These are phyloP conservation scores for Dinomys branickii DNA, from an alignment of 2,113 vertebrate species.

Conservation along the genomic window DNA sequence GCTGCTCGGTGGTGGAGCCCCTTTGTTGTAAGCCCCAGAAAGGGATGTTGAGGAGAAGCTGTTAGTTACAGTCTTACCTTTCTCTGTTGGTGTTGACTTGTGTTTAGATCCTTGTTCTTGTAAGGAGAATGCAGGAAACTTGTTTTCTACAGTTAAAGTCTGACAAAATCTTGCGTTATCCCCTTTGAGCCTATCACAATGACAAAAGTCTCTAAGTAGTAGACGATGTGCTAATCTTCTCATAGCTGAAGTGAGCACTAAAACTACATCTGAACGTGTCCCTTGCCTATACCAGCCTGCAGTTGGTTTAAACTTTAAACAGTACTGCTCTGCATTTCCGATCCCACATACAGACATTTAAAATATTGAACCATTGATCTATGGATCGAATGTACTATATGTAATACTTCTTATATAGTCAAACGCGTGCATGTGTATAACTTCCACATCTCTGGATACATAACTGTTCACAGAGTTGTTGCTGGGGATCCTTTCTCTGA, in stretches of 20 bases:
- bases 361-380: not conserved
- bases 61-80: not conserved
- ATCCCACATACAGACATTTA: not conserved
- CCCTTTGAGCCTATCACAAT: not conserved
- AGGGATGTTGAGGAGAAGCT: not conserved
- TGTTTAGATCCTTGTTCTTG: not conserved
- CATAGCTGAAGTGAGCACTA: not conserved
- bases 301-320: not conserved
- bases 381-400: not conserved
- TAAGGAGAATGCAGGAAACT: not conserved
- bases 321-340: not conserved
- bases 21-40: not conserved
- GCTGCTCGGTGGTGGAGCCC: not conserved
- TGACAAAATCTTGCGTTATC: not conserved
- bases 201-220: not conserved
- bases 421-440: not conserved
- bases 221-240: not conserved
- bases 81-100: not conserved
- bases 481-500: not conserved
- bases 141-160: not conserved
- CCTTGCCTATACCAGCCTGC: not conserved
- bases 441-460: not conserved
- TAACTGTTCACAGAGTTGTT: not conserved
- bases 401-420: not conserved
- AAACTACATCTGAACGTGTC: not conserved